phyloP scores from a whole-genome alignment of 1,140 invertebrate species.

The Cotesia glomerata region DNA sequence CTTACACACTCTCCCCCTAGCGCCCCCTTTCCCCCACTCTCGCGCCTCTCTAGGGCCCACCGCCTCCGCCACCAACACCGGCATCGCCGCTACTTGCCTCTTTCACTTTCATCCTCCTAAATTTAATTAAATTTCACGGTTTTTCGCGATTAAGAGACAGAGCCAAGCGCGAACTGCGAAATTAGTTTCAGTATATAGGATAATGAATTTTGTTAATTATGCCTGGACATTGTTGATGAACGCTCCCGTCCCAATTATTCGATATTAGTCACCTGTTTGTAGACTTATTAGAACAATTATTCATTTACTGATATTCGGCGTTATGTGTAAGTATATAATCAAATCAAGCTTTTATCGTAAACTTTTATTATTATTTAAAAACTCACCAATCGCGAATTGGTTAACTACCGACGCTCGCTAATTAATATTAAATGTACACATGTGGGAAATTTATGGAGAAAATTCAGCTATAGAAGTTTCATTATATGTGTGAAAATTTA shows the following conservation, averaged over 20 bases:
- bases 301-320: too few species aligned
- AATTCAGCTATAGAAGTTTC: too few species aligned
- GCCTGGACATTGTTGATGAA: constrained; percentile 24
- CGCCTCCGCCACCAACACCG: not conserved
- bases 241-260: constrained; percentile 1
- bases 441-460: too few species aligned
- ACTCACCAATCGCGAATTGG: not conserved
- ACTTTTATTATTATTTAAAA: too few species aligned
- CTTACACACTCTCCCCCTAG: constrained; percentile 20
- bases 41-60: constrained; percentile 16
- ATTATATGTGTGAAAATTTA: too few species aligned
- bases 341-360: too few species aligned
- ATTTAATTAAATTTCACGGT: constrained; percentile 65
- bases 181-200: constrained; percentile 57
- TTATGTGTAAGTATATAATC: too few species aligned
- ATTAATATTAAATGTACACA: too few species aligned
- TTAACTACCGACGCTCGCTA: not conserved
- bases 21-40: constrained; percentile 10
- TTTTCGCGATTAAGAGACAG: constrained; percentile 63
- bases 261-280: not conserved
- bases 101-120: constrained; percentile 61
- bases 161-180: constrained; percentile 49
- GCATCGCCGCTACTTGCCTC: constrained; percentile 33
- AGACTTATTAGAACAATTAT: too few species aligned
- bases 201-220: constrained; percentile 65